Conservation (phyloP, 2,797 vertebrate genomes). For the Adelosebastes latens region DNA sequence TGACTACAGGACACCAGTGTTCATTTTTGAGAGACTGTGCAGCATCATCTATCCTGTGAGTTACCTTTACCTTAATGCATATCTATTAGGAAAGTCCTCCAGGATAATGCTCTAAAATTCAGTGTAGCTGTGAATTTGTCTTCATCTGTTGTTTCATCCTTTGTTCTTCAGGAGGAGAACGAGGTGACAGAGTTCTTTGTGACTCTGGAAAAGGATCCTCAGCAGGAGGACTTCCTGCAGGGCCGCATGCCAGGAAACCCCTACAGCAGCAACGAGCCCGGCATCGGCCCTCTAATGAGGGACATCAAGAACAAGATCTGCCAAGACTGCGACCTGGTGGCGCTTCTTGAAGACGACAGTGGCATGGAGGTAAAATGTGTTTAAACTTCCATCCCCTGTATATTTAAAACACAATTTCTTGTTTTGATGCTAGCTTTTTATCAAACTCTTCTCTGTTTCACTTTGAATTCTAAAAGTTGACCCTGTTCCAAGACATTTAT, state of each 20-base stretch:
- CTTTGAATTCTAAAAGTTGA: not conserved
- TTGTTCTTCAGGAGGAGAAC: constrained; percentile 91
- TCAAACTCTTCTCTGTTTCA: not conserved
- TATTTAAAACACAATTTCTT: not conserved
- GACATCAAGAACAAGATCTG: constrained; percentile 99
- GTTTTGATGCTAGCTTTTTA: not conserved
- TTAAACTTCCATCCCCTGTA: not conserved
- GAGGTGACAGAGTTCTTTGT: constrained; percentile 99
- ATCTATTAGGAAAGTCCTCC: not conserved
- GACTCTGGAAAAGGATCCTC: constrained; percentile 97
- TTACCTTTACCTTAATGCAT: not conserved
- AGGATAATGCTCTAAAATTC: not conserved
- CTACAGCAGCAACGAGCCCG: constrained; percentile 97
- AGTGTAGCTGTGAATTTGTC: not conserved
- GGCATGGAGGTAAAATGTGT: constrained; percentile 92
- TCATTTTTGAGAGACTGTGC: constrained; percentile 98
- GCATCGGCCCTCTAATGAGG: constrained; percentile 97
- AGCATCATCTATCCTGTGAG: constrained; percentile 99
- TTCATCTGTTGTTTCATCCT: constrained; percentile 7
- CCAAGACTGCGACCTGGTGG: constrained; percentile 99
- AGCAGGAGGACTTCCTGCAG: constrained; percentile 98
- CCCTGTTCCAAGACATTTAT: not conserved
- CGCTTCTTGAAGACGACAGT: constrained; percentile 97
- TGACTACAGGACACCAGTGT: constrained; percentile 97
- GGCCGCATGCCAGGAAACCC: constrained; percentile 99